Evolutionary conservation across 2,888 invertebrate species (phyloP).

Genomic region (Sthenelais limicola): DNA sequence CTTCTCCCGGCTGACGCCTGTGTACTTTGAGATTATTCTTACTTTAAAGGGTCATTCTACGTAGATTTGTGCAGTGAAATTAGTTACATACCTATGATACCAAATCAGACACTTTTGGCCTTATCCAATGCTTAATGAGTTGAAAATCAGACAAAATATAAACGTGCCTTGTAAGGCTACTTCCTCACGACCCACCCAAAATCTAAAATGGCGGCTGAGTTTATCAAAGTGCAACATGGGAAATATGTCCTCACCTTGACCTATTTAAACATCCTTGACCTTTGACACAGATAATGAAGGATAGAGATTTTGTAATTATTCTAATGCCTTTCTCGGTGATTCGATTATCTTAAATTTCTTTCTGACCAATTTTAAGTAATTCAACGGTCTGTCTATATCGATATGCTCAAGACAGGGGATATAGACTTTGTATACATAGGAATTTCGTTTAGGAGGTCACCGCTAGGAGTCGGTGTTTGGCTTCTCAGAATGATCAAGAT

Average conservation of each 20-base stretch:
- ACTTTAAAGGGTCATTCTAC: no score
- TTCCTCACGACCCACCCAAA: slow-evolving; percentile 37
- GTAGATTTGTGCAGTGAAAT: no score
- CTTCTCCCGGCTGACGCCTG: no score
- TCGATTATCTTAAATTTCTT: no score
- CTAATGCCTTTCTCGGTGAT: no score
- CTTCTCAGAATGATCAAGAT: slow-evolving; percentile 46
- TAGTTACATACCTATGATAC: slow-evolving; percentile 22
- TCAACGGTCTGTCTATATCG: no score
- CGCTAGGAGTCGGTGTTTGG: slow-evolving; percentile 42
- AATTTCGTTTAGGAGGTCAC: slow-evolving; percentile 33
- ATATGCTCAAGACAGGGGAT: no score
- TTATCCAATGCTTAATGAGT: slow-evolving; percentile 17
- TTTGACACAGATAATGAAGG: slow-evolving; percentile 39
- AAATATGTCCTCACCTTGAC: slow-evolving; percentile 40
- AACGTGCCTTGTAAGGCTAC: background rate
- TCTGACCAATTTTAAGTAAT: no score
- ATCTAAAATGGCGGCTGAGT: slow-evolving; percentile 43
- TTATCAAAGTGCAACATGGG: slow-evolving; percentile 27
- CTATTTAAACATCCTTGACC: slow-evolving; percentile 35
- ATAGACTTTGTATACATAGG: slow-evolving; percentile 36
- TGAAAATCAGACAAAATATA: slow-evolving; percentile 19
- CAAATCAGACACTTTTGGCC: background rate
- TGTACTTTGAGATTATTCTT: no score
- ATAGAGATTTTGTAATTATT: slow-evolving; percentile 8